A percentile compares a stretch with the other conserved stretches of the same genome.
These are phyloP conservation scores for Psophia crepitans DNA, from an alignment of 2,113 vertebrate species.

Conservation along the genomic window DNA sequence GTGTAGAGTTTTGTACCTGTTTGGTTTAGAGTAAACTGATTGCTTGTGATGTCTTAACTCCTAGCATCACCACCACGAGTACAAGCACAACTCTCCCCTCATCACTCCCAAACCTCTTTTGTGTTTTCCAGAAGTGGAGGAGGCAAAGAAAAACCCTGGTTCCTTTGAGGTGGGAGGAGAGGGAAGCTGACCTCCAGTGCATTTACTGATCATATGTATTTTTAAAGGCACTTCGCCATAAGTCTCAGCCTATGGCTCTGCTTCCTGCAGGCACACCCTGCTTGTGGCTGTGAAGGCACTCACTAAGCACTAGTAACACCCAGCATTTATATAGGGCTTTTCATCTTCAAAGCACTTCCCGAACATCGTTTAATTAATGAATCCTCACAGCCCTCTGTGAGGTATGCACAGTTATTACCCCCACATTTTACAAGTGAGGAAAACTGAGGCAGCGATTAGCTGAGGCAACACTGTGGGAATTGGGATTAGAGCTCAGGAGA, in stretches of 20 bases:
- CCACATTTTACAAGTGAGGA: constrained; percentile 61
- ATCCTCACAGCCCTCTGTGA: constrained; percentile 59
- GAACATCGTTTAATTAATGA: constrained; percentile 62
- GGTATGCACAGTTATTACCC: constrained; percentile 58
- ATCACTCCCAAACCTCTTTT: background rate
- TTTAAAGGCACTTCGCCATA: constrained; percentile 51
- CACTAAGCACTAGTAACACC: constrained; percentile 68
- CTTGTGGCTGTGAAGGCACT: constrained; percentile 62
- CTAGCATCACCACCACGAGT: background rate
- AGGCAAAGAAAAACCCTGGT: background rate
- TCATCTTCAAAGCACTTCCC: constrained; percentile 71
- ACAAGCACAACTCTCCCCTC: background rate
- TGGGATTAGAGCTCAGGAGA: background rate
- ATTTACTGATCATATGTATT: constrained; percentile 42
- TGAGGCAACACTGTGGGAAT: constrained; percentile 62
- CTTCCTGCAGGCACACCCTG: constrained; percentile 64
- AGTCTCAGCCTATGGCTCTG: constrained; percentile 54
- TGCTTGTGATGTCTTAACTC: background rate
- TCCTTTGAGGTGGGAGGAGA: constrained; percentile 44
- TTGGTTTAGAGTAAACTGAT: background rate
- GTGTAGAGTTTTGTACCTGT: background rate
- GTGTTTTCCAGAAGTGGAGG: background rate
- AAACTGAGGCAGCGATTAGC: constrained; percentile 61
- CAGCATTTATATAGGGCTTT: constrained; percentile 67
- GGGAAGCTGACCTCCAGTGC: constrained; percentile 31